Conservation (phyloP, 2,888 invertebrate genomes). For the Carterocephalus palaemon region DNA sequence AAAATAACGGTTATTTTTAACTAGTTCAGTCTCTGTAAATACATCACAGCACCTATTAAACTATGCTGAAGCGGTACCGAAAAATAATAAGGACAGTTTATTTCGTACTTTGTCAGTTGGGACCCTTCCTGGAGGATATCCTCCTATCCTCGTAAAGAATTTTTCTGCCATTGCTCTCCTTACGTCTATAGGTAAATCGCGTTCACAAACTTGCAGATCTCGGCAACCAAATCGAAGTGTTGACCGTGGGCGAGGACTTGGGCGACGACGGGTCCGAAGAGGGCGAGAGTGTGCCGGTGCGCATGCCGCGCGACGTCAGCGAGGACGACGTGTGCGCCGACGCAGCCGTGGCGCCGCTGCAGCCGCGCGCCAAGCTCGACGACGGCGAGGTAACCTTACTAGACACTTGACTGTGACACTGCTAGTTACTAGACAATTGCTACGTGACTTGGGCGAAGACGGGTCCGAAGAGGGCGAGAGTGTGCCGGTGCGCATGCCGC, state of each 20-base stretch:
- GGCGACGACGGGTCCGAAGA: constrained; percentile 66
- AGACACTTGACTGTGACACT: constrained; percentile 48
- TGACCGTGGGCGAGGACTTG: constrained; percentile 60
- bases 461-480: constrained; percentile 69
- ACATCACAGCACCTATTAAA: too few species aligned
- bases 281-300: constrained; percentile 65
- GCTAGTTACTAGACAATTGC: neutral
- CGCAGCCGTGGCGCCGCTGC: constrained; percentile 68
- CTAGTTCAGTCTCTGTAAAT: too few species aligned
- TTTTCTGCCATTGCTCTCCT: too few species aligned
- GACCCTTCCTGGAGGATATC: too few species aligned
- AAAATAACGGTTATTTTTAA: too few species aligned
- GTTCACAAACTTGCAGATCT: constrained; percentile 65
- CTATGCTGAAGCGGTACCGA: too few species aligned
- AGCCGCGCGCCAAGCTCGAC: constrained; percentile 39
- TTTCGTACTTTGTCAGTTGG: too few species aligned
- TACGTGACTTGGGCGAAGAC: constrained; percentile 44
- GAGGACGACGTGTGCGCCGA: constrained; percentile 70
- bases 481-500: constrained; percentile 62
- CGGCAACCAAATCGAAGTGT: constrained; percentile 74
- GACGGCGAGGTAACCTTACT: constrained; percentile 49
- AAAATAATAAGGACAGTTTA: too few species aligned
- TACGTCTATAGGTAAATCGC: too few species aligned
- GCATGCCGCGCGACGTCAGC: constrained; percentile 65
- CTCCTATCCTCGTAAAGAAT: too few species aligned